Evolutionary conservation across 1,140 invertebrate genomes (phyloP).

Genomic region (Hestina assimilis): DNA sequence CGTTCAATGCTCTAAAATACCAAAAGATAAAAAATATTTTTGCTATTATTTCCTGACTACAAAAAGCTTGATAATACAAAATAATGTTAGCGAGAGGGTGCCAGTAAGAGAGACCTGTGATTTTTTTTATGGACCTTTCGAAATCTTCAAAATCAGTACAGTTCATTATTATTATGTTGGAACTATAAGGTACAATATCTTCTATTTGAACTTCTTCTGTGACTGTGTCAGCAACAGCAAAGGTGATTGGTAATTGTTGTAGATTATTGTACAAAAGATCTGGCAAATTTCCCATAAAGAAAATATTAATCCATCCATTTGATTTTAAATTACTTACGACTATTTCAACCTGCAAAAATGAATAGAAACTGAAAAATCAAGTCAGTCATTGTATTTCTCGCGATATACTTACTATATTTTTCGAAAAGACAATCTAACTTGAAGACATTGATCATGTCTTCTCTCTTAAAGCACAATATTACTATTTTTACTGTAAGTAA

Average conservation of each 20-base stretch:
- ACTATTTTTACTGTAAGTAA: too few relatives aligned
- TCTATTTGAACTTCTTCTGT: constrained; percentile 40
- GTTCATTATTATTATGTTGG: constrained; percentile 48
- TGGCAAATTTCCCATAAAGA: constrained; percentile 43
- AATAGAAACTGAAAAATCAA: too few relatives aligned
- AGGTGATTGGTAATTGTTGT: constrained; percentile 33
- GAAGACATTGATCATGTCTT: too few relatives aligned
- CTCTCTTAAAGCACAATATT: too few relatives aligned
- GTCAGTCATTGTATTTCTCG: too few relatives aligned
- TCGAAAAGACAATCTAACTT: too few relatives aligned
- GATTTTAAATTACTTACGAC: constrained; percentile 40
- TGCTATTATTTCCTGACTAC: constrained; percentile 33
- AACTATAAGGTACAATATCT: constrained; percentile 41
- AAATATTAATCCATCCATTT: constrained; percentile 53
- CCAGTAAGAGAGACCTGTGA: constrained; percentile 44
- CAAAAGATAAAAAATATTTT: constrained; percentile 59
- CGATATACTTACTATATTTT: too few relatives aligned
- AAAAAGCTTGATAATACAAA: constrained; percentile 41
- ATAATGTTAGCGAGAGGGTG: constrained; percentile 57
- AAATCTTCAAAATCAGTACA: constrained; percentile 44
- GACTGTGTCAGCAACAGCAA: constrained; percentile 33
- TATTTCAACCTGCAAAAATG: constrained; percentile 48
- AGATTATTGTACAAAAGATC: constrained; percentile 42
- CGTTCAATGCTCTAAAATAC: constrained; percentile 52
- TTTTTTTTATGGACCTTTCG: constrained; percentile 42